Evolutionary conservation across 2,888 invertebrate species (phyloP).

Genomic region (Melipona beecheii): DNA sequence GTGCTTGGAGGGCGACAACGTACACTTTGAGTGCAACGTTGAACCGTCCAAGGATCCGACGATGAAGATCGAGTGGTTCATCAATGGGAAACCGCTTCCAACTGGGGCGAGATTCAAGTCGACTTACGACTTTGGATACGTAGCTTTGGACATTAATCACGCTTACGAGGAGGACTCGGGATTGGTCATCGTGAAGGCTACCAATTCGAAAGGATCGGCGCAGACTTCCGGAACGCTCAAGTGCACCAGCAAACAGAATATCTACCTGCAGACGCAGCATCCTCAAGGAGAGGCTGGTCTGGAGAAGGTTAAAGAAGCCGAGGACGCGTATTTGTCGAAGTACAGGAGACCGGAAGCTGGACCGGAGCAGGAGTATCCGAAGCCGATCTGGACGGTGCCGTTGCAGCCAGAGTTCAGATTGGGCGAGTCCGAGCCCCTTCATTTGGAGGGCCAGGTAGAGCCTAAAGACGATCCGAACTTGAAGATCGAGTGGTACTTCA

Average conservation of each 20-base stretch:
- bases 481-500: conserved; percentile 97
- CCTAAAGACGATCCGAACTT: conserved; percentile 96
- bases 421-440: conserved; percentile 93
- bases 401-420: conserved; percentile 92
- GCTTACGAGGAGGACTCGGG: conserved; percentile 97
- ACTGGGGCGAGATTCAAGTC: conserved; percentile 96
- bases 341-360: conserved; percentile 89
- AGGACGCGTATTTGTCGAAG: conserved; percentile 91
- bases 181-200: conserved; percentile 95
- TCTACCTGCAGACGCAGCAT: conserved; percentile 96
- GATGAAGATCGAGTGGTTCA: conserved; percentile 96
- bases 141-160: conserved; percentile 94
- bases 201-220: conserved; percentile 94
- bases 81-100: conserved; percentile 95
- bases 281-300: conserved; percentile 96
- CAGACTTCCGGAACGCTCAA: conserved; percentile 95
- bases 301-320: conserved; percentile 95
- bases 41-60: conserved; percentile 97
- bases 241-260: conserved; percentile 91
- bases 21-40: conserved; percentile 96
- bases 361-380: conserved; percentile 91
- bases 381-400: conserved; percentile 94
- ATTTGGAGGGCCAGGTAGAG: conserved; percentile 97
- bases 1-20: conserved; percentile 94
- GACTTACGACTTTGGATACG: conserved; percentile 98